A percentile compares a stretch with the other conserved stretches of the same genome.
phyloP scores from a whole-genome alignment of 2,797 vertebrate genomes.

The Lagorchestes hirsutus region DNA sequence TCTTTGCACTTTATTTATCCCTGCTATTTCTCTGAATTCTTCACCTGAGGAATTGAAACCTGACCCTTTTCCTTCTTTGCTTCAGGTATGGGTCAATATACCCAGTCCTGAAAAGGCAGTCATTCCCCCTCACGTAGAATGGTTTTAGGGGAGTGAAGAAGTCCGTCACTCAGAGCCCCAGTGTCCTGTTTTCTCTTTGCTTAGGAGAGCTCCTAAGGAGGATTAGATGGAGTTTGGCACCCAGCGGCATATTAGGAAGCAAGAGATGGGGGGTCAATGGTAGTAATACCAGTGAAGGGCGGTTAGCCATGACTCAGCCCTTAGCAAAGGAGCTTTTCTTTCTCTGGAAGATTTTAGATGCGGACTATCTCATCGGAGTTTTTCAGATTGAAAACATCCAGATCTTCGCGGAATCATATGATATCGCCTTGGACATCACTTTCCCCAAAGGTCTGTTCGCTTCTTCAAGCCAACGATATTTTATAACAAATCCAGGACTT shows the following conservation, averaged over 20 bases:
- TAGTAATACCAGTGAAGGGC: not conserved
- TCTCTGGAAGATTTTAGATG: slow-evolving; percentile 90
- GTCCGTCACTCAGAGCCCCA: not conserved
- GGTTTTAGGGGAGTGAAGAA: not conserved
- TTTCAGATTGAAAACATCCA: slow-evolving; percentile 91
- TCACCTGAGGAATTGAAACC: not conserved
- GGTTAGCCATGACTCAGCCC: not conserved
- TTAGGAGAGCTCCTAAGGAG: not conserved
- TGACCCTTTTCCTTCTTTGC: not conserved
- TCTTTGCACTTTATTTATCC: not conserved
- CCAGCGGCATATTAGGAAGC: not conserved
- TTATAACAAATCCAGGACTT: not conserved
- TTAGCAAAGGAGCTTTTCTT: slow-evolving; percentile 46
- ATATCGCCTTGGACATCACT: slow-evolving; percentile 90
- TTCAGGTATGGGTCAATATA: not conserved
- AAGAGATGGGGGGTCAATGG: not conserved
- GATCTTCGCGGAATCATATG: slow-evolving; percentile 92
- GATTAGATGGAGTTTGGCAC: not conserved
- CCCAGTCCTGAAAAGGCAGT: not conserved
- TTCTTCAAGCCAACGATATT: not conserved
- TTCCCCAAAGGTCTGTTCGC: slow-evolving; percentile 89
- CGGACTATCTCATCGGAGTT: slow-evolving; percentile 90
- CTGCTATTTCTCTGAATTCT: not conserved
- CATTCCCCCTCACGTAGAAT: not conserved
- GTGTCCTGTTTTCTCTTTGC: not conserved